Percentiles rank a stretch among this genome's conserved stretches.
phyloP scores from a whole-genome alignment of 2,888 invertebrate genomes.

The Eutolmus rufibarbis region DNA sequence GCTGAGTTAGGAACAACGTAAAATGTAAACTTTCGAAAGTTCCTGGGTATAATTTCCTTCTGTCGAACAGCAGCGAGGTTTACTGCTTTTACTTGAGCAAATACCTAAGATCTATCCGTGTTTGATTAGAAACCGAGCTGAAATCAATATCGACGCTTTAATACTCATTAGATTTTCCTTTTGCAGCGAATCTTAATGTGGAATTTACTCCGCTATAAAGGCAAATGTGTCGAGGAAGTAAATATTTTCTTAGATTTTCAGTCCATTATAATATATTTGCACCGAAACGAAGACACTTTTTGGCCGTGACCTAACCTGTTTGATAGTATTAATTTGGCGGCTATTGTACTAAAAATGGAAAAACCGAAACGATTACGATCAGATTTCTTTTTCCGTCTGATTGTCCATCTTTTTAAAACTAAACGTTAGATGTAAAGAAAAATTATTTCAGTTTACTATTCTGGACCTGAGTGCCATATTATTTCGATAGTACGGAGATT shows the following conservation, averaged over 20 bases:
- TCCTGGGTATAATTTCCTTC: neutral
- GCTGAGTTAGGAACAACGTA: neutral
- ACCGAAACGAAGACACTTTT: too few species aligned
- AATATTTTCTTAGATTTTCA: neutral
- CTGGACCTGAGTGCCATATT: too few species aligned
- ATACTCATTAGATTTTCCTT: neutral
- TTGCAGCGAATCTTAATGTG: neutral
- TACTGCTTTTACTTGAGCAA: neutral
- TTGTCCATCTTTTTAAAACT: too few species aligned
- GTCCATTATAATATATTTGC: neutral
- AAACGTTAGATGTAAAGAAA: too few species aligned
- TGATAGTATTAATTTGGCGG: neutral
- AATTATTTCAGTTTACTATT: too few species aligned
- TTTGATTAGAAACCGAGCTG: neutral
- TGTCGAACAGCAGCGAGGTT: neutral
- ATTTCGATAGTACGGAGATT: too few species aligned
- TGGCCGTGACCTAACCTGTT: too few species aligned
- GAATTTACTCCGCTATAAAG: neutral
- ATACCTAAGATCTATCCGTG: neutral
- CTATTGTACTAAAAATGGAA: too few species aligned
- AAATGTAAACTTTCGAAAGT: neutral
- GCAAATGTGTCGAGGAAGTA: neutral
- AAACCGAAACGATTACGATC: too few species aligned
- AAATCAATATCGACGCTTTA: neutral
- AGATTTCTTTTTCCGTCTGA: too few species aligned